Evolutionary conservation across 2,113 vertebrate genomes (phyloP).

Genomic region (Corynorhinus townsendii): DNA sequence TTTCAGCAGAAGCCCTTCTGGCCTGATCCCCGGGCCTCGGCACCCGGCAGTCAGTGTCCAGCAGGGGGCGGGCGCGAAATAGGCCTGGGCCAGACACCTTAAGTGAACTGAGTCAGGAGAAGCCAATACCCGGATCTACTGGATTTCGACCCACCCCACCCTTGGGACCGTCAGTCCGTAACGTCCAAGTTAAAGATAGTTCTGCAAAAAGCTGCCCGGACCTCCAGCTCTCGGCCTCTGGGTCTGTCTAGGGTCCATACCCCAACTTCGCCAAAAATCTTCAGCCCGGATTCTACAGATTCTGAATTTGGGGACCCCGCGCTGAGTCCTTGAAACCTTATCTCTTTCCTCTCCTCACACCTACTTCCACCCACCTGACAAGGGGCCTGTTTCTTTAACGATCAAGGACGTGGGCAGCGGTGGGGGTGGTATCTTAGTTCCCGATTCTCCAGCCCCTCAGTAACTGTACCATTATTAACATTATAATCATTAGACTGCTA

Average conservation of each 20-base stretch:
- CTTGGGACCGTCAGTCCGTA: accelerated
- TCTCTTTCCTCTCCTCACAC: not conserved
- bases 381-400: constrained; percentile 57
- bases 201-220: not conserved
- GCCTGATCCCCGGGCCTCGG: not conserved
- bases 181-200: not conserved
- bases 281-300: not conserved
- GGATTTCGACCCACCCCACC: not conserved
- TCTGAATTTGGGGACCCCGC: not conserved
- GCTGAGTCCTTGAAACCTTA: not conserved
- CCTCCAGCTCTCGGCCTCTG: not conserved
- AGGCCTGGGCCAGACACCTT: not conserved
- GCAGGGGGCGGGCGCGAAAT: constrained; percentile 55
- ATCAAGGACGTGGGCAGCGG: constrained; percentile 12
- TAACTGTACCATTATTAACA: constrained; percentile 14
- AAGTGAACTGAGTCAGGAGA: accelerated
- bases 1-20: accelerated
- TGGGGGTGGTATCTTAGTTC: not conserved
- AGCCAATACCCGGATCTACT: not conserved
- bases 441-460: not conserved
- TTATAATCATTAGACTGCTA: not conserved
- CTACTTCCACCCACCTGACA: not conserved
- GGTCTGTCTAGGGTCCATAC: not conserved
- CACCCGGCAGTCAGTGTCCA: not conserved
- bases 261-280: not conserved